A percentile compares a stretch with the other conserved stretches of the same genome.
Conservation (phyloP, 1,140 invertebrate genomes). For the Neodiprion lecontei region DNA sequence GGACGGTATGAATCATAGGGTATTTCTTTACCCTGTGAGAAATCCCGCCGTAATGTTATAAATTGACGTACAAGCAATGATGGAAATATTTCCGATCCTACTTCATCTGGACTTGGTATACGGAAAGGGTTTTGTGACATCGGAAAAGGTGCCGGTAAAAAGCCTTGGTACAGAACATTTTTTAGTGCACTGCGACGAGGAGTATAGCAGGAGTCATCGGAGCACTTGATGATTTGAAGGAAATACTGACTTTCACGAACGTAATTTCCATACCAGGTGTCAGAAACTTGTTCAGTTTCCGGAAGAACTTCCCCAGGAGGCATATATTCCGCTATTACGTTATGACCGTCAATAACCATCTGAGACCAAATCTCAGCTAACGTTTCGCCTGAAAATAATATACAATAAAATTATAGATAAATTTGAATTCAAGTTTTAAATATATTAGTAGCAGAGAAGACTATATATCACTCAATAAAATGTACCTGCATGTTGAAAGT, state of each 20-base stretch:
- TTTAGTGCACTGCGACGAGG: background rate
- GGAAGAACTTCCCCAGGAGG: background rate
- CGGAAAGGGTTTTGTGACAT: background rate
- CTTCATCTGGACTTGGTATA: no score
- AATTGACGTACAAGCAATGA: no score
- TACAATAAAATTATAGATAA: no score
- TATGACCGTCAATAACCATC: conserved; percentile 41
- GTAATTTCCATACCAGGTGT: conserved; percentile 21
- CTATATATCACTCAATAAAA: no score
- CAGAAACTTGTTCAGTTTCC: conserved; percentile 12
- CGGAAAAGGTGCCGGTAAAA: background rate
- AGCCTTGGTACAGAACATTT: background rate
- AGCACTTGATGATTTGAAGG: conserved; percentile 23
- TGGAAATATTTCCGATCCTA: no score
- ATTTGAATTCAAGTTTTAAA: no score
- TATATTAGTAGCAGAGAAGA: no score
- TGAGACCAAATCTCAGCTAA: conserved; percentile 42
- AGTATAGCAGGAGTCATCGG: conserved; percentile 12
- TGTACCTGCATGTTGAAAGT: conserved; percentile 42
- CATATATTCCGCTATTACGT: conserved; percentile 39
- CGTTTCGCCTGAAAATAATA: background rate
- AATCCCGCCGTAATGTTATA: no score
- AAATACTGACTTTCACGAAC: conserved; percentile 25
- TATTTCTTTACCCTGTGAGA: no score
- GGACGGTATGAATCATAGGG: no score